Evolutionary conservation across 2,888 invertebrate species (phyloP), one percentile per base, ranked within the genome.

Genomic region (Drosophila setosimentum): DNA sequence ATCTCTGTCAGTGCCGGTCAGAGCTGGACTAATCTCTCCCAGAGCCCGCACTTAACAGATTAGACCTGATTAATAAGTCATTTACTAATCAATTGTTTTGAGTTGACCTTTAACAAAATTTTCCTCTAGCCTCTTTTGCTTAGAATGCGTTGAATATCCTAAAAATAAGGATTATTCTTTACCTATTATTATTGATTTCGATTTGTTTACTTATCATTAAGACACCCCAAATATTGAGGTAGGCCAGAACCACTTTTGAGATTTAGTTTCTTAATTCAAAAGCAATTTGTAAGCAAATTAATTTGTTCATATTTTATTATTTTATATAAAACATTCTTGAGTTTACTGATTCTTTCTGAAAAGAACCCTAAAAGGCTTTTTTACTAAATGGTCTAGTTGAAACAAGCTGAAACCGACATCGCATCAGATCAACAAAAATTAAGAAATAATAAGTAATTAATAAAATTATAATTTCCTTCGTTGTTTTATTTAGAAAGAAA

Each of bases 191-290:
- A 59, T 48, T 32, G 24, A 45, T 27, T 27, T 27, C 33, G 13
- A 27, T 57, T 42, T 42, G 18, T 21, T 10, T 24, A 32, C 33
- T 59, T 49, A 49, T 59, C 59, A 24, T 5, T 11, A 33, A 33
- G 13, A 18, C 18, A 16, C 6, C 24, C 32, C 1, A 1, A 30
- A n/a, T 7, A 16, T 32, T 53, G 24, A 37, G 54, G 35, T 27
- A 55, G 37, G n/a, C 27, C 27, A 27, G 13, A 37, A 24, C 13
- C 27, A 27, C n/a, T 27, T 55, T 37, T 37, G n/a, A 24, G 11
- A 35, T 27, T 27, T 27, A n/a, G 4, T 37, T 54, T 33, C 16
- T 11, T 24, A 21, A 11, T 18, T 24, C 6, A 21, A 33, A 8
- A 16, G 2, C 21, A 51, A 42, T 42, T 11, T 42, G 11, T 11